These are phyloP conservation scores for Hydropotes inermis DNA, from an alignment of 2,113 vertebrate species.

Conservation along the genomic window DNA sequence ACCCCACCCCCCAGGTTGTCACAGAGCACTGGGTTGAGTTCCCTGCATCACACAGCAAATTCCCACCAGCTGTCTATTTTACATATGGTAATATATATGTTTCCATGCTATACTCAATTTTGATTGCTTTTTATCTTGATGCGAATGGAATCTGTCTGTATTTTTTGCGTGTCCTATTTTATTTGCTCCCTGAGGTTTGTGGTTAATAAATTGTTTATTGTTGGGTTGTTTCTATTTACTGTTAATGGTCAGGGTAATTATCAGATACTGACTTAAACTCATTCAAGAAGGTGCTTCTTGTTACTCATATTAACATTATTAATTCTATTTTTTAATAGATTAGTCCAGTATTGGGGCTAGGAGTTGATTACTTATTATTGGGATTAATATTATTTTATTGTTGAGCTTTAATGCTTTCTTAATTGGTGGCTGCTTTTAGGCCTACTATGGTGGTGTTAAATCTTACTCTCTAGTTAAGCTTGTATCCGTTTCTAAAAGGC, in stretches of 20 bases:
- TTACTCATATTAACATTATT: neutral
- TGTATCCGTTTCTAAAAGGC: neutral
- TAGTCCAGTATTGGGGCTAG: neutral
- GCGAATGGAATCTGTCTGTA: neutral
- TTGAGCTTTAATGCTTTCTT: neutral
- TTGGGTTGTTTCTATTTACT: neutral
- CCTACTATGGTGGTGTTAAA: neutral
- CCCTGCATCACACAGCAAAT: neutral
- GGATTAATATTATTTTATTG: neutral
- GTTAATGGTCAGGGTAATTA: neutral
- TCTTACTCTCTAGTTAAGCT: neutral
- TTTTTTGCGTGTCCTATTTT: neutral
- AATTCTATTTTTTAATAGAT: neutral
- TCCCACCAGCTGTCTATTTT: neutral
- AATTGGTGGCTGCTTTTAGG: neutral
- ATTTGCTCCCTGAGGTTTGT: neutral
- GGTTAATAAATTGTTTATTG: neutral
- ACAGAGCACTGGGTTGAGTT: neutral
- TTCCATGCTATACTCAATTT: neutral
- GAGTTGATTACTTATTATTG: neutral
- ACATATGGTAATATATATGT: neutral
- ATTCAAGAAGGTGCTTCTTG: neutral
- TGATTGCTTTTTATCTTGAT: neutral
- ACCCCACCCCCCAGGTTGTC: neutral
- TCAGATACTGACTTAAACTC: neutral